A percentile compares a stretch with the other conserved stretches of the same genome.
Conservation (phyloP, 2,113 vertebrate species). For the Actenoides hombroni region DNA sequence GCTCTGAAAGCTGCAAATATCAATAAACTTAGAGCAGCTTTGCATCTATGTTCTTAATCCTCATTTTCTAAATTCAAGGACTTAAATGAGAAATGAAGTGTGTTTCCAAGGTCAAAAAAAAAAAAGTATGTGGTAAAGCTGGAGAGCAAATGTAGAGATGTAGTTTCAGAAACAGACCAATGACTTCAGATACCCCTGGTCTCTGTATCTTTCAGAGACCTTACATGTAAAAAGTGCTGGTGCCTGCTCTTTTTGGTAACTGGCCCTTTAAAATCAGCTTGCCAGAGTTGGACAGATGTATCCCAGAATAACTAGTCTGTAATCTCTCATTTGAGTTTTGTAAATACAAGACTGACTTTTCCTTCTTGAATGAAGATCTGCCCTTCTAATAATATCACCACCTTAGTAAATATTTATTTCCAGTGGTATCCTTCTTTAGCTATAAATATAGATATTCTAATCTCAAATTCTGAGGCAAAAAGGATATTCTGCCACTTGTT, state of each 20-base stretch:
- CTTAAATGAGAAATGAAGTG: neutral
- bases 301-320: neutral
- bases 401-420: constrained; percentile 31
- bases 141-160: neutral
- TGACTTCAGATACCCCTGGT: neutral
- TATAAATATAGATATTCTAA: constrained; percentile 16
- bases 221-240: neutral
- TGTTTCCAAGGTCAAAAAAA: neutral
- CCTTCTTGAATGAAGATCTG: neutral
- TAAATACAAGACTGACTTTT: neutral
- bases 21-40: constrained; percentile 19
- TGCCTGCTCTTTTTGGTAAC: neutral
- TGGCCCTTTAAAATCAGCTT: neutral
- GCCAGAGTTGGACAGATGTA: neutral
- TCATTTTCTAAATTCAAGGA: neutral
- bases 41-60: neutral
- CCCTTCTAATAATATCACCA: neutral
- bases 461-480: constrained; percentile 25
- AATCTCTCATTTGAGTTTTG: neutral
- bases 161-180: neutral
- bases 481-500: neutral
- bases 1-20: neutral
- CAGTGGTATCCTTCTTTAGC: neutral
- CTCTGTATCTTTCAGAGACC: neutral
- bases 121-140: neutral